These are phyloP conservation scores for Thysanoteuthis rhombus DNA, from an alignment of 2,888 invertebrate genomes.

Conservation along the genomic window DNA sequence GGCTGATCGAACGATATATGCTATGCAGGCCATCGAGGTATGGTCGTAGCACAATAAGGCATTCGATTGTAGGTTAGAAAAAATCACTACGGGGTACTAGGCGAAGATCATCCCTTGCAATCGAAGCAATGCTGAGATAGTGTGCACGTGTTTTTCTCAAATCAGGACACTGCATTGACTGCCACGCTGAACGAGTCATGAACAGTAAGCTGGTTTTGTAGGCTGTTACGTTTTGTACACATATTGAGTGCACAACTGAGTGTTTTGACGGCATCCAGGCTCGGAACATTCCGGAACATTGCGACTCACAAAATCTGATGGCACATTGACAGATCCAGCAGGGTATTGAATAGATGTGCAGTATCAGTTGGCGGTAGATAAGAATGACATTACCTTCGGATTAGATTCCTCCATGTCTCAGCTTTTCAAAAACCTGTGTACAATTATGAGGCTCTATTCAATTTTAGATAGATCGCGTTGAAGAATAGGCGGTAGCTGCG, in stretches of 20 bases:
- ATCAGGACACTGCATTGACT: constrained; percentile 44
- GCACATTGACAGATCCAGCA: constrained; percentile 37
- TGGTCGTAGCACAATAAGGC: too few relatives aligned
- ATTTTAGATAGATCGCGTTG: too few relatives aligned
- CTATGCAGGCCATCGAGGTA: too few relatives aligned
- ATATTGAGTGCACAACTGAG: constrained; percentile 39
- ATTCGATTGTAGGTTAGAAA: too few relatives aligned
- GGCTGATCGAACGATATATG: too few relatives aligned
- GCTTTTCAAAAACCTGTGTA: constrained; percentile 45
- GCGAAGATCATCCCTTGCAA: too few relatives aligned
- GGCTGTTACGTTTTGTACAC: constrained; percentile 34
- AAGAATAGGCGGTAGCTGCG: too few relatives aligned
- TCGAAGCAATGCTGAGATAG: too few relatives aligned
- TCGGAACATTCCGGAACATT: constrained; percentile 41
- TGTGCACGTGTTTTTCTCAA: constrained; percentile 41
- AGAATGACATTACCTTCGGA: constrained; percentile 42
- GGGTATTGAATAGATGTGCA: constrained; percentile 37
- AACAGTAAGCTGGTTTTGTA: constrained; percentile 37
- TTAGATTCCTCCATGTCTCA: constrained; percentile 46
- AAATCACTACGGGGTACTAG: too few relatives aligned
- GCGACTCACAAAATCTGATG: constrained; percentile 42
- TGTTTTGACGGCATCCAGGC: constrained; percentile 42
- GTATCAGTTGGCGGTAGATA: constrained; percentile 40
- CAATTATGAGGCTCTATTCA: too few relatives aligned
- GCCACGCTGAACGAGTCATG: constrained; percentile 41